phyloP scores from a whole-genome alignment of 1,140 invertebrate species.

The Papilio machaon region DNA sequence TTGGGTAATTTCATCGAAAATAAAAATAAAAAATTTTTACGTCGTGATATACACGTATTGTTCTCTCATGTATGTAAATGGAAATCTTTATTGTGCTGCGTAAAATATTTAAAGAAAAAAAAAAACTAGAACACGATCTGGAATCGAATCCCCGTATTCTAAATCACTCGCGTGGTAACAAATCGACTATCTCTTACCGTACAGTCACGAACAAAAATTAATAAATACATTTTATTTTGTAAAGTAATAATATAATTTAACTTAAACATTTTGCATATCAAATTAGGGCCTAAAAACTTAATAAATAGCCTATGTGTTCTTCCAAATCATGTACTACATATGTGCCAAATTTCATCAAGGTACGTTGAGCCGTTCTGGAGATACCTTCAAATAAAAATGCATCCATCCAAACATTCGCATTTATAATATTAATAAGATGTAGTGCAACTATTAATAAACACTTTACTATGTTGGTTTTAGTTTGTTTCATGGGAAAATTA shows the following conservation, averaged over 20 bases:
- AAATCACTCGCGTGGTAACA: conserved; percentile 31
- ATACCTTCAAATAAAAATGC: too few species aligned
- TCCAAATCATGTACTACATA: too few species aligned
- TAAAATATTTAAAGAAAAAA: conserved; percentile 20
- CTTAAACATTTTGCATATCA: not conserved
- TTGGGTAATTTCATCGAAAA: not conserved
- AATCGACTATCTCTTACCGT: conserved; percentile 18
- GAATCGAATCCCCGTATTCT: conserved; percentile 29
- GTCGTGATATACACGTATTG: not conserved
- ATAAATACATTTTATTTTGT: not conserved
- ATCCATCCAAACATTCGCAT: too few species aligned
- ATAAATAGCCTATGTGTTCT: too few species aligned
- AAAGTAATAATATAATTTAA: not conserved
- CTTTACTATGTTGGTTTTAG: too few species aligned
- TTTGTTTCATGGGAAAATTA: too few species aligned
- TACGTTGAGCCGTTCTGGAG: too few species aligned
- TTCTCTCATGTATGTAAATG: conserved; percentile 16
- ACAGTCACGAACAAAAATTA: conserved; percentile 19
- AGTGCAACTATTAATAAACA: too few species aligned
- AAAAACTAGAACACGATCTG: conserved; percentile 28
- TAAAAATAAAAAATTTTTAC: not conserved
- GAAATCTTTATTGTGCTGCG: conserved; percentile 11
- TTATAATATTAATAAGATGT: too few species aligned
- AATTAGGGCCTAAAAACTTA: too few species aligned
- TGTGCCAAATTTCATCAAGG: too few species aligned